phyloP scores from a whole-genome alignment of 2,797 vertebrate genomes.

The Manis crassicaudata region DNA sequence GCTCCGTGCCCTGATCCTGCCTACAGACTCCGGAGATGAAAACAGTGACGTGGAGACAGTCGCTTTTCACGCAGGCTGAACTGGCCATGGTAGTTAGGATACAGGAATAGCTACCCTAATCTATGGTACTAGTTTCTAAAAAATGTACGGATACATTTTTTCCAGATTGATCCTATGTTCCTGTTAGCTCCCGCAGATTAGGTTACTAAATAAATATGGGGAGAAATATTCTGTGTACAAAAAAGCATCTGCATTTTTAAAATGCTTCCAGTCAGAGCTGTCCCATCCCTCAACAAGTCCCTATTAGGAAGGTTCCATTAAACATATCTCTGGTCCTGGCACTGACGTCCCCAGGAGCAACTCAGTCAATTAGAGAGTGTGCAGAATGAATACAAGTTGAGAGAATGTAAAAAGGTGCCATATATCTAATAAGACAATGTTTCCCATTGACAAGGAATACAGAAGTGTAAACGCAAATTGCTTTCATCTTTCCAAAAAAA shows the following conservation, averaged over 20 bases:
- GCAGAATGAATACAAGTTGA: background rate
- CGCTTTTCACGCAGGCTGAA: background rate
- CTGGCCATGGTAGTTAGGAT: background rate
- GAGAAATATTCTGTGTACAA: background rate
- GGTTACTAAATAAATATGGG: background rate
- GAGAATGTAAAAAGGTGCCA: background rate
- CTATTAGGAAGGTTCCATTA: background rate
- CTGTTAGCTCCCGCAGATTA: background rate
- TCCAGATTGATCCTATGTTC: background rate
- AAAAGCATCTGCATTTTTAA: background rate
- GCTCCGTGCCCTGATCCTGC: background rate
- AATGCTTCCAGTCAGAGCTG: background rate
- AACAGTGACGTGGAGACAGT: slow-evolving; percentile 8
- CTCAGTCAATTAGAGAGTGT: background rate
- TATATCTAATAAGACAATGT: background rate
- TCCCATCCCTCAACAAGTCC: background rate
- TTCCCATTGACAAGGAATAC: background rate
- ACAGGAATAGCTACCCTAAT: background rate
- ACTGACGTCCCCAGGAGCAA: background rate
- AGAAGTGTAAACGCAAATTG: background rate
- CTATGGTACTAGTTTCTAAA: background rate
- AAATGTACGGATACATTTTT: background rate
- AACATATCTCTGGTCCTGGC: background rate
- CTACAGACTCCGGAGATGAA: background rate
- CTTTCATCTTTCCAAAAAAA: slow-evolving; percentile 24